Conservation (phyloP, 2,797 vertebrate genomes). For the Rhincodon typus region DNA sequence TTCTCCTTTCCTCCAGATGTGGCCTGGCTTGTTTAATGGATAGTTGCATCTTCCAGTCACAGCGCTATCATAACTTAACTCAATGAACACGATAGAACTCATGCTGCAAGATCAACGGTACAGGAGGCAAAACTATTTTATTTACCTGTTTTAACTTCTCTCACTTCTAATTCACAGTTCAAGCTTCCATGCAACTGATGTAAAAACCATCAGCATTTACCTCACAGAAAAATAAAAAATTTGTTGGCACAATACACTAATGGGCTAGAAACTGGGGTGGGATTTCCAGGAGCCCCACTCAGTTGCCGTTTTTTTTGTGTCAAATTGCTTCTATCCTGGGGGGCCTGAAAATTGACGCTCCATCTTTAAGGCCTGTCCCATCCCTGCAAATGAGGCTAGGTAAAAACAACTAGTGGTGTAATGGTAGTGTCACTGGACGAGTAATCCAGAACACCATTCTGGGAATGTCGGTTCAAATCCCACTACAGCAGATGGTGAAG, state of each 20-base stretch:
- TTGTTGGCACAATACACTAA: too few species aligned
- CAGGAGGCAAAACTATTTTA: background rate
- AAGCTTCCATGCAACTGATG: too few species aligned
- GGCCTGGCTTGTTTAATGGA: background rate
- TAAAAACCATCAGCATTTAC: rapidly evolving
- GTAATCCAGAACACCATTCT: too few species aligned
- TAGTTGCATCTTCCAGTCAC: background rate
- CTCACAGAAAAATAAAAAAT: too few species aligned
- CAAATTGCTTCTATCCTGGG: too few species aligned
- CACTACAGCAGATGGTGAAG: too few species aligned
- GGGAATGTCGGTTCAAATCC: too few species aligned
- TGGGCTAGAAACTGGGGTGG: too few species aligned
- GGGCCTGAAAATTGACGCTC: too few species aligned
- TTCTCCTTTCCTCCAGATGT: too few species aligned
- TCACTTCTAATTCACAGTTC: background rate
- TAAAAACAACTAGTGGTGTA: background rate
- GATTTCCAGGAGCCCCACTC: too few species aligned
- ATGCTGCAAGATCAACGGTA: background rate
- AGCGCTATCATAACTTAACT: background rate
- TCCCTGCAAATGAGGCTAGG: background rate
- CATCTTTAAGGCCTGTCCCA: background rate
- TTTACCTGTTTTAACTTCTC: background rate
- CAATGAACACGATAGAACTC: background rate
- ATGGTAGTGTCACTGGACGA: background rate
- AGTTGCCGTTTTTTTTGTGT: too few species aligned